Conservation (phyloP, 2,797 vertebrate genomes). For the Acestrorhynchus altus region DNA sequence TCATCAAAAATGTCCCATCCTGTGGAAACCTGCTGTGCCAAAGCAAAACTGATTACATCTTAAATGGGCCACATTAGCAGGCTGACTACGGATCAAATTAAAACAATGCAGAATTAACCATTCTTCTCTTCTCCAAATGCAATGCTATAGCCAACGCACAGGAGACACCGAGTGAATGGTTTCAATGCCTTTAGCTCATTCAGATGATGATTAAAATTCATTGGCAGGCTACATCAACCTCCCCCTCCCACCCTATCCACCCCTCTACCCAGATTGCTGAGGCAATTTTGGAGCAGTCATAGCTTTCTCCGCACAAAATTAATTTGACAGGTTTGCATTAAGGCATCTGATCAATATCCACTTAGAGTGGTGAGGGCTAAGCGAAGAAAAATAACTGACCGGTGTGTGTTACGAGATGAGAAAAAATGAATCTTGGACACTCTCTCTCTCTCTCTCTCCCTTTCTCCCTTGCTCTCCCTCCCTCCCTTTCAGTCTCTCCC, state of each 20-base stretch:
- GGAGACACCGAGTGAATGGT: conserved; percentile 42
- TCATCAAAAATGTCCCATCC: not conserved
- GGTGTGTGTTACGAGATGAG: conserved; percentile 88
- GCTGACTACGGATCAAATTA: conserved; percentile 42
- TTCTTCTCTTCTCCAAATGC: conserved; percentile 28
- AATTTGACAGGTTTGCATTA: conserved; percentile 99
- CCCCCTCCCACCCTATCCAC: conserved; percentile 41
- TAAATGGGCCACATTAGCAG: conserved; percentile 7
- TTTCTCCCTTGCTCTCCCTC: conserved; percentile 60
- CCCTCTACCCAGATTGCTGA: conserved; percentile 76
- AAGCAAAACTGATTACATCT: conserved; percentile 34
- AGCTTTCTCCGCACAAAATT: conserved; percentile 98
- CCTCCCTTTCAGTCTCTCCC: conserved; percentile 8
- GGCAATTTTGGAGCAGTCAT: conserved; percentile 98
- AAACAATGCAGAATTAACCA: conserved; percentile 48
- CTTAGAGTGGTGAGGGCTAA: conserved; percentile 98
- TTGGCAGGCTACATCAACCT: conserved; percentile 84
- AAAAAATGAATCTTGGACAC: conserved; percentile 99
- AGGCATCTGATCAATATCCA: conserved; percentile 99
- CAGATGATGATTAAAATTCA: conserved; percentile 97
- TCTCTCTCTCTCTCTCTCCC: conserved; percentile 55
- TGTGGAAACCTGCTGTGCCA: not conserved
- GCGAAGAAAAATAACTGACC: conserved; percentile 98
- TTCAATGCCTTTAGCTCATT: conserved; percentile 83
- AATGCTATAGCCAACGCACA: conserved; percentile 27